Conservation (phyloP, 2,113 vertebrate genomes). For the Thamnaconus septentrionalis region DNA sequence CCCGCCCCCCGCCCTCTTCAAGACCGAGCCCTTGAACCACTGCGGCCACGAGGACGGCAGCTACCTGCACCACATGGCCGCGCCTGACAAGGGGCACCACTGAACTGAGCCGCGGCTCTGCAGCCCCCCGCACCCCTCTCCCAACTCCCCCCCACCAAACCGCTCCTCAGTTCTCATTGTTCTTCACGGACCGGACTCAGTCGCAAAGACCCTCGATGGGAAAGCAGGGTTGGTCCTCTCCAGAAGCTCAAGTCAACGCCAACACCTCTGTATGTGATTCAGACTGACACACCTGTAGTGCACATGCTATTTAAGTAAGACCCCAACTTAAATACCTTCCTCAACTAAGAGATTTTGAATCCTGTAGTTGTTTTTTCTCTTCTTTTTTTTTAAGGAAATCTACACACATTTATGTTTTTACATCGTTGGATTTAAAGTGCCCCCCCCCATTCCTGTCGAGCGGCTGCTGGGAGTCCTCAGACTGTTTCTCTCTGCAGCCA, state of each 20-base stretch:
- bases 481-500: too few species aligned
- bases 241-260: constrained; percentile 29
- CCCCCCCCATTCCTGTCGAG: too few species aligned
- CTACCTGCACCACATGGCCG: constrained; percentile 89
- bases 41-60: constrained; percentile 87
- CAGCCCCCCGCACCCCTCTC: constrained; percentile 43
- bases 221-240: constrained; percentile 11
- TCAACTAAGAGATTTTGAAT: constrained; percentile 38
- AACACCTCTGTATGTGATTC: constrained; percentile 14
- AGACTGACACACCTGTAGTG: constrained; percentile 11
- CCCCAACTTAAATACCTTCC: constrained; percentile 12
- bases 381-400: constrained; percentile 28
- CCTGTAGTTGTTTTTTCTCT: constrained; percentile 14
- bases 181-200: constrained; percentile 42
- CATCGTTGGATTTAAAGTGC: too few species aligned
- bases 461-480: too few species aligned
- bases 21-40: constrained; percentile 94
- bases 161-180: constrained; percentile 26
- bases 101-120: constrained; percentile 60
- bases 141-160: constrained; percentile 29
- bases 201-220: not conserved
- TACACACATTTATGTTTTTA: not conserved
- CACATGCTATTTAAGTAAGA: constrained; percentile 23
- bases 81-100: constrained; percentile 85
- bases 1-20: constrained; percentile 92